Conservation (phyloP, 2,113 vertebrate genomes). For the Acanthochromis polyacanthus region DNA sequence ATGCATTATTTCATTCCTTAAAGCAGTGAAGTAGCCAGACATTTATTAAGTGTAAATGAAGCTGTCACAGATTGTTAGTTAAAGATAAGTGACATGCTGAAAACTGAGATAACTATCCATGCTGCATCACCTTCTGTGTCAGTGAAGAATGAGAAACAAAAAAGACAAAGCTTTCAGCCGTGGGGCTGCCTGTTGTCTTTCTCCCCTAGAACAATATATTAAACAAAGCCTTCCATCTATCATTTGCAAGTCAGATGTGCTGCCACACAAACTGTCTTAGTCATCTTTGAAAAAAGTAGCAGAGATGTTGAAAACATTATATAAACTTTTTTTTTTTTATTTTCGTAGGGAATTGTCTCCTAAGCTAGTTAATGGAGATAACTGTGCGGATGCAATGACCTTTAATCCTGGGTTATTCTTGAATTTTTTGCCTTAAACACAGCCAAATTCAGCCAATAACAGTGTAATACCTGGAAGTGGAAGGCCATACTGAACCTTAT, state of each 20-base stretch:
- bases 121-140: slow-evolving; percentile 31
- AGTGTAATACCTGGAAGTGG: no score
- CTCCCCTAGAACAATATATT: not conserved
- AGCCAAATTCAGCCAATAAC: no score
- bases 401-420: no score
- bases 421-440: no score
- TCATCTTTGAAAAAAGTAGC: not conserved
- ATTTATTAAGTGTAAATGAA: slow-evolving; percentile 48
- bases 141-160: slow-evolving; percentile 4
- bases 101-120: slow-evolving; percentile 30
- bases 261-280: not conserved
- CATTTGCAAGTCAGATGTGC: not conserved
- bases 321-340: not conserved
- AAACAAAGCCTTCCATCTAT: not conserved
- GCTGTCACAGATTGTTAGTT: slow-evolving; percentile 55
- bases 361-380: not conserved
- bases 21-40: not conserved
- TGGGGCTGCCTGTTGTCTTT: not conserved
- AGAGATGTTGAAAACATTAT: not conserved
- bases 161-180: slow-evolving; percentile 4
- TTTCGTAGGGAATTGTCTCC: no score
- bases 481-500: no score
- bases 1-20: not conserved
- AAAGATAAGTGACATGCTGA: slow-evolving; percentile 53
- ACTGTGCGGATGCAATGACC: no score